Evolutionary conservation across 2,888 invertebrate species (phyloP), one percentile per base, ranked within the genome.

Genomic region (Drosophila macrospina): DNA sequence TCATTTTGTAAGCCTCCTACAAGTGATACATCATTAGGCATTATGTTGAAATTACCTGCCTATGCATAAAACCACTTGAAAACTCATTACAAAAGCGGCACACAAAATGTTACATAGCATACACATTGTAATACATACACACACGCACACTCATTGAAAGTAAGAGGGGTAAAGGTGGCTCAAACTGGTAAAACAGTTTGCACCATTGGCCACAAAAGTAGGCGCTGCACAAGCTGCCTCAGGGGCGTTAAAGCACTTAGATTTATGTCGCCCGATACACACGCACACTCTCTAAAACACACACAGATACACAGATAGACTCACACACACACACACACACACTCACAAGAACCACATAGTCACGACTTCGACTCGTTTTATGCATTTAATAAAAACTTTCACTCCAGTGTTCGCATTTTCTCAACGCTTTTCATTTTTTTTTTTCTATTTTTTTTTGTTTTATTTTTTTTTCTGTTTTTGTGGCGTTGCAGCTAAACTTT

Each of bases 61-160:
- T 84, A 85, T 86, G 86, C 83, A 86, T 81, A 79, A 85, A 84
- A 86, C 87, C 87, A 84, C 83, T 84, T 84, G 85, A 84, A 84
- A 84, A 84, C 83, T 84, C 83, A 84, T 84, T 84, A 84, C 85
- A 79, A 72, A 74, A 70, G 76, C 81, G 52, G 48, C 69, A 65
- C 60, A 69, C 62, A 52, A 66, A 44, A 57, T 52, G 60, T 72
- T 52, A 62, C 50, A 64, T 45, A 59, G 63, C 36, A 59, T 32
- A 54, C 52, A 41, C 41, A 42, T 32, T 45, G 56, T 36, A 13
- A 20, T 10, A 41, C 48, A 63, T 52, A 50, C 37, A 42, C 48
- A 66, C 50, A 52, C 54, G 47, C 68, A 30, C 37, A 50, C 44
- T 50, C 36, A 16, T 16, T 10, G 34, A 36, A 28, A 51, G 16